phyloP scores from a whole-genome alignment of 2,888 invertebrate species.

The Portevinia maculata region DNA sequence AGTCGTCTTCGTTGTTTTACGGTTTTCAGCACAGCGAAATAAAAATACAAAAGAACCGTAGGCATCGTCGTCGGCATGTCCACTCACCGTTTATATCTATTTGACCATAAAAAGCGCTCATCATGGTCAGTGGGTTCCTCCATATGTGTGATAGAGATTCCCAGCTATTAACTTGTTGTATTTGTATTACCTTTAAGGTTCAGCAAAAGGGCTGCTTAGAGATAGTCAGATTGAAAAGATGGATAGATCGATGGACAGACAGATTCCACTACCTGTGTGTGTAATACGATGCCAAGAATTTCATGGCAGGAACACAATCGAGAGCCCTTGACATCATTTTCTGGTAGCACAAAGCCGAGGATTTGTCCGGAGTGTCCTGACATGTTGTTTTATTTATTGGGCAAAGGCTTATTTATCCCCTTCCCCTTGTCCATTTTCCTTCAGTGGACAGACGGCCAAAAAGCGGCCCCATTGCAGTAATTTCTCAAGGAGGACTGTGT shows the following conservation, averaged over 20 bases:
- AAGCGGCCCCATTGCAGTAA: constrained; percentile 59
- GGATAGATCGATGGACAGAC: constrained; percentile 55
- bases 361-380: constrained; percentile 73
- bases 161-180: constrained; percentile 71
- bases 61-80: constrained; percentile 29
- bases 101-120: constrained; percentile 66
- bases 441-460: constrained; percentile 30
- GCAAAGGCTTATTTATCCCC: constrained; percentile 17
- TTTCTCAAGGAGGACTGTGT: constrained; percentile 43
- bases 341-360: constrained; percentile 47
- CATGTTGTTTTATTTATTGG: constrained; percentile 74
- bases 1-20: constrained; percentile 43
- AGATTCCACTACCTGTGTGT: constrained; percentile 48
- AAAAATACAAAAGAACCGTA: constrained; percentile 34
- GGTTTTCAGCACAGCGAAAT: constrained; percentile 21
- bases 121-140: constrained; percentile 53
- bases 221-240: constrained; percentile 10
- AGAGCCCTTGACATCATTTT: constrained; percentile 73
- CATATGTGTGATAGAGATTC: constrained; percentile 36
- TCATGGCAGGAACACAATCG: constrained; percentile 29
- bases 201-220: constrained; percentile 19
- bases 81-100: constrained; percentile 68
- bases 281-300: constrained; percentile 55
- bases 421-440: neutral
- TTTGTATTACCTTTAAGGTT: constrained; percentile 28